Evolutionary conservation across 2,797 vertebrate genomes (phyloP).

Genomic region (Rhabdophis nuchalis): DNA sequence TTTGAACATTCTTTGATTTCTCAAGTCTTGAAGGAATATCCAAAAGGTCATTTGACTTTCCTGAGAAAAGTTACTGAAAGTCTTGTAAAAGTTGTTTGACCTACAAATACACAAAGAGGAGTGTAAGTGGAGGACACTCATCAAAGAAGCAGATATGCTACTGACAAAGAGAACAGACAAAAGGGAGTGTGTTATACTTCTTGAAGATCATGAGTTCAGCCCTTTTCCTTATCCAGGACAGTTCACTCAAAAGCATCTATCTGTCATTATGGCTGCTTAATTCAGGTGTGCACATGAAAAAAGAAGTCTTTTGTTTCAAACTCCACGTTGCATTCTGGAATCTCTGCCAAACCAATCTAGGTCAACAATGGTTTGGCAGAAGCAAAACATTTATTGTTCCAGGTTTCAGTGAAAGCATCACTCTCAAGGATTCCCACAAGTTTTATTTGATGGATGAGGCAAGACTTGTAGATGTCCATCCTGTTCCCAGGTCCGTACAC

Average conservation of each 20-base stretch:
- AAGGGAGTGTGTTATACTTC: background rate
- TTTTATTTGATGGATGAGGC: background rate
- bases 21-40: background rate
- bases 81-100: background rate
- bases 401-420: background rate
- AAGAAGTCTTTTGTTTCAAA: background rate
- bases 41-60: background rate
- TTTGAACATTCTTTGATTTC: background rate
- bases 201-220: background rate
- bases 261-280: background rate
- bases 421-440: background rate
- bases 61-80: background rate
- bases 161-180: background rate
- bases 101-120: background rate
- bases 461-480: background rate
- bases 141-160: background rate
- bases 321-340: background rate
- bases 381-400: background rate
- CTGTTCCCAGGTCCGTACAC: background rate
- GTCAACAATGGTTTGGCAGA: background rate
- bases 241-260: background rate
- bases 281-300: background rate
- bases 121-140: background rate
- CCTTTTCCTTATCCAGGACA: background rate
- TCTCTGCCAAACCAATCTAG: background rate